Evolutionary conservation across 2,797 vertebrate species (phyloP), one percentile per base, ranked within the genome.

Genomic region (Lophura swinhoii): DNA sequence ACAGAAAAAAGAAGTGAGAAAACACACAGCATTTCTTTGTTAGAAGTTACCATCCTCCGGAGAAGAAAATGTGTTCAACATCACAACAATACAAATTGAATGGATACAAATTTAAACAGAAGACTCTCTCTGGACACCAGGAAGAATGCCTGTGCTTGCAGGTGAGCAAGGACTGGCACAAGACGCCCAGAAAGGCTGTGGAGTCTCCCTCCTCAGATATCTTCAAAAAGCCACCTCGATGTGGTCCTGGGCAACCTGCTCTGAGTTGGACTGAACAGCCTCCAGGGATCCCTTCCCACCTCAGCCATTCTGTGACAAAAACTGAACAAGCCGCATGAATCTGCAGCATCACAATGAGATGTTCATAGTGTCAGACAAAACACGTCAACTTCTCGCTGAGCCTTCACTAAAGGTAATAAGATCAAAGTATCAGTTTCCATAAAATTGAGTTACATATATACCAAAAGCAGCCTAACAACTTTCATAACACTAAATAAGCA

Each of bases 211-310:
- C 56, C 71, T 81, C 46, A 26, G 46, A 80, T 33, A 77, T 58
- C 74, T 58, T 92, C 93, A 92, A 73, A 73, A 92, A 95, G 79
- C 49, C 8, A 29, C 82, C 76, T 53, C n/a, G 66, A 78, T 69
- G 55, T 5, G 29, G 33, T 78, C 77, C 59, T 84, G 64, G 56
- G 46, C 74, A 95, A 81, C 74, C 74, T 93, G 80, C 58, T 75
- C 59, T 66, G 84, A 55, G 43, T 39, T 3, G 18, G 51, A 72
- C 59, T 77, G 90, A 88, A 84, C 29, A 76, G 69, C 63, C 55
- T 94, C 76, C 79, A 74, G 83, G 80, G 90, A 73, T 66, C 62
- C 94, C 90, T 96, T 95, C 77, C 80, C 93, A 90, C 73, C 94
- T 90, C 73, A 94, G 87, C 22, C 87, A 77, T 44, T 92, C 62